Percentiles rank a stretch among this genome's conserved stretches.
Evolutionary conservation across 2,797 vertebrate species (phyloP).

Genomic region (Lophotriccus pileatus): DNA sequence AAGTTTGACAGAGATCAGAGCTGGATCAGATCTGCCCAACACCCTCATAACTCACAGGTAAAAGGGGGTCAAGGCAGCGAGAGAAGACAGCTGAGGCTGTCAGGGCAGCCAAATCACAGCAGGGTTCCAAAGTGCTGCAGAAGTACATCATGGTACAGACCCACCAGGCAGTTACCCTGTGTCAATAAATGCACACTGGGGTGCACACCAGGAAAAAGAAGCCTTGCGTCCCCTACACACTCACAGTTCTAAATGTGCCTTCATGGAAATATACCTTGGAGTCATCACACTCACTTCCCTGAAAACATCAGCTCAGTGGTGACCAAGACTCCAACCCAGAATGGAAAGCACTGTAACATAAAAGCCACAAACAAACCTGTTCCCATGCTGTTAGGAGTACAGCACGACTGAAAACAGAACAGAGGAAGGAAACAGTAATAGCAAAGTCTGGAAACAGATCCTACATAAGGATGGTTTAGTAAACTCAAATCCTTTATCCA

Average conservation of each 20-base stretch:
- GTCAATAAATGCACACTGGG: fast-evolving
- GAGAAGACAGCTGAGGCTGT: not conserved
- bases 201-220: not conserved
- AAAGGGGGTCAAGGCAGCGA: not conserved
- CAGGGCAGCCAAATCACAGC: not conserved
- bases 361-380: not conserved
- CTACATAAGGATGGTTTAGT: fast-evolving
- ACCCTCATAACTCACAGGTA: not conserved
- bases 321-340: not conserved
- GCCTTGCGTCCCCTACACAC: not conserved
- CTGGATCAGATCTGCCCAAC: not conserved
- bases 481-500: not conserved
- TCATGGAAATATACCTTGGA: not conserved
- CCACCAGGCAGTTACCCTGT: too few relatives aligned
- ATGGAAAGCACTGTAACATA: not conserved
- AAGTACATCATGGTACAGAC: not conserved
- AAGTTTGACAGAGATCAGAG: not conserved
- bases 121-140: not conserved
- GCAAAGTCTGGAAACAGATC: not conserved
- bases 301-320: not conserved
- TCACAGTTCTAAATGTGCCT: not conserved
- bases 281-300: not conserved
- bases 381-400: not conserved
- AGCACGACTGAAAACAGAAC: not conserved
- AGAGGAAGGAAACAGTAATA: not conserved